These are phyloP conservation scores for Triplophysa bombifrons DNA, from an alignment of 2,797 vertebrate species.

Conservation along the genomic window DNA sequence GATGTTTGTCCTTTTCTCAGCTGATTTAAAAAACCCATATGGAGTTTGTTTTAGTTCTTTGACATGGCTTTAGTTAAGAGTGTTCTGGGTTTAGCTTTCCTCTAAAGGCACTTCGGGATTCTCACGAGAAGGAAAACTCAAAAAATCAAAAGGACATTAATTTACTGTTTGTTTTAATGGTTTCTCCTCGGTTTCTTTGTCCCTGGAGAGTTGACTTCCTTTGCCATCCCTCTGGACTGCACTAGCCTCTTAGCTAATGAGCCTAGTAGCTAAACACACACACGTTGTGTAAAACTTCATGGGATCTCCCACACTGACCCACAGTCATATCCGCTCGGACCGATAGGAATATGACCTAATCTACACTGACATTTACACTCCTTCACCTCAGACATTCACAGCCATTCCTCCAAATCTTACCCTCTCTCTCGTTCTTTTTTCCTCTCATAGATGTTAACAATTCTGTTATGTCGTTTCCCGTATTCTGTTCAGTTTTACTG, in stretches of 20 bases:
- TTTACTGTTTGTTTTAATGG: conserved; percentile 59
- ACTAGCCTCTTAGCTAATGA: conserved; percentile 46
- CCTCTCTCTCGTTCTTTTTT: conserved; percentile 16
- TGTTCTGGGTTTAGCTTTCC: conserved; percentile 8
- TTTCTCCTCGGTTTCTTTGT: conserved; percentile 46
- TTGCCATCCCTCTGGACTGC: conserved; percentile 39
- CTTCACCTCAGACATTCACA: conserved; percentile 32
- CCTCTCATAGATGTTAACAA: conserved; percentile 50
- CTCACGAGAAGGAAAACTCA: conserved; percentile 57
- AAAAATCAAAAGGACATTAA: conserved; percentile 52
- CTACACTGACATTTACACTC: conserved; percentile 55
- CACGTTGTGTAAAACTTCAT: conserved; percentile 5
- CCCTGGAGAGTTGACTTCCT: conserved; percentile 58
- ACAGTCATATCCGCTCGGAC: conserved; percentile 45
- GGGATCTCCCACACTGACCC: conserved; percentile 44
- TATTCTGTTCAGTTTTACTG: conserved; percentile 31
- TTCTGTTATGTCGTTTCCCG: conserved; percentile 50
- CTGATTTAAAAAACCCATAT: conserved; percentile 8
- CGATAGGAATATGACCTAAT: conserved; percentile 43
- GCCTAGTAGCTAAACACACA: conserved; percentile 38
- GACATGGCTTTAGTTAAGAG: conserved; percentile 1
- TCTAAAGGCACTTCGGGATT: conserved; percentile 31
- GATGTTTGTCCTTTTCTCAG: conserved; percentile 5
- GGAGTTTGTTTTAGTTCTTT: conserved; percentile 21
- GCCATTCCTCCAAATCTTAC: conserved; percentile 3